Conservation (phyloP, 2,113 vertebrate species). For the Pardalotus punctatus region DNA sequence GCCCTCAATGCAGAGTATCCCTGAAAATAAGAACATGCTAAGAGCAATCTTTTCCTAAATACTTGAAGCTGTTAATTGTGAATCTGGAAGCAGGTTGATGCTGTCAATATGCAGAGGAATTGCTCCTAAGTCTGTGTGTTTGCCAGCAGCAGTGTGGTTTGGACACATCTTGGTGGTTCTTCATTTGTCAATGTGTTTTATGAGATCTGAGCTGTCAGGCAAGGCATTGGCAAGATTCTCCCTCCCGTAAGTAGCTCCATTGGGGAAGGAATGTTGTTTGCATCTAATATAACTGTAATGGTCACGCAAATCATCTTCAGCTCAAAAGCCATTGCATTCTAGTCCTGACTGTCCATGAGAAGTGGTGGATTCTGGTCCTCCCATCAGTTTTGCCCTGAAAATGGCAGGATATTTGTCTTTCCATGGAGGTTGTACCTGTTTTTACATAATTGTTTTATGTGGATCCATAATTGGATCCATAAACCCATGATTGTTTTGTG, state of each 20-base stretch:
- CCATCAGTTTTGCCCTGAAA: background rate
- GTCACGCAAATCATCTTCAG: background rate
- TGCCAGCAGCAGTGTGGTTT: background rate
- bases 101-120: background rate
- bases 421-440: background rate
- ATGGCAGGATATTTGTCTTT: background rate
- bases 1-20: background rate
- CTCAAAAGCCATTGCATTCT: rapidly evolving
- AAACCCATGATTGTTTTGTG: background rate
- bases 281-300: background rate
- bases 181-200: background rate
- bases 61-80: background rate
- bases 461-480: background rate
- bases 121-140: background rate
- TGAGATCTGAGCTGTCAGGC: background rate
- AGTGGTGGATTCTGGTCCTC: background rate
- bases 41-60: background rate
- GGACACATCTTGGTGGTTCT: background rate
- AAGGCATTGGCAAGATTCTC: background rate
- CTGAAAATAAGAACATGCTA: background rate
- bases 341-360: background rate
- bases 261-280: background rate
- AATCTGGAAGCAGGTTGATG: background rate
- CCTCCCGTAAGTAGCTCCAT: background rate
- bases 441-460: background rate